Conservation (phyloP, 2,797 vertebrate genomes). For the Poliocrania exsul region DNA sequence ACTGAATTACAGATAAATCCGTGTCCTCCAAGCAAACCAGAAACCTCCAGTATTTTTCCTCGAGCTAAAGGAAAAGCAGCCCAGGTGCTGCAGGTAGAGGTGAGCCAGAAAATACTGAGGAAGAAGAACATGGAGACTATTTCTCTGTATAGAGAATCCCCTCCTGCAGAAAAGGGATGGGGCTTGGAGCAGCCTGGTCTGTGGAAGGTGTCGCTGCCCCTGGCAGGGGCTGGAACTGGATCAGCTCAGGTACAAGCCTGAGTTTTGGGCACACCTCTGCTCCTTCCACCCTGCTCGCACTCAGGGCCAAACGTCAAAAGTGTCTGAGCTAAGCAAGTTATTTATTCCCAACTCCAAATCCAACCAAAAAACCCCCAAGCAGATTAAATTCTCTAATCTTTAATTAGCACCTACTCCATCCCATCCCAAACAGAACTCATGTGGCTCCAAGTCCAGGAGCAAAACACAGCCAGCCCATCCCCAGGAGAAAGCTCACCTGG, state of each 20-base stretch:
- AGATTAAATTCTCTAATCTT: neutral
- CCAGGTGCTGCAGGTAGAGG: neutral
- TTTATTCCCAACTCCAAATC: neutral
- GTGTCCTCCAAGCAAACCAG: neutral
- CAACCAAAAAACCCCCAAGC: neutral
- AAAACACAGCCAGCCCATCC: neutral
- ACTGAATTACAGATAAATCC: neutral
- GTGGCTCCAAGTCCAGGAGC: neutral
- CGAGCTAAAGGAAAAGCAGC: neutral
- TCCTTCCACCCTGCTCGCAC: neutral
- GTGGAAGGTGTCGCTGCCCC: neutral
- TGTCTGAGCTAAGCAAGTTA: neutral
- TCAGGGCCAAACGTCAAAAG: neutral
- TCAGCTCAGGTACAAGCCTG: neutral
- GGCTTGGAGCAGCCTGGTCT: neutral
- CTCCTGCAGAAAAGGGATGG: neutral
- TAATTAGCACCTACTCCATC: neutral
- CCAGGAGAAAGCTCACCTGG: neutral
- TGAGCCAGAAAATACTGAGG: neutral
- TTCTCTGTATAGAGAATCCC: neutral
- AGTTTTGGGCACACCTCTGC: rapidly evolving
- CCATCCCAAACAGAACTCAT: rapidly evolving
- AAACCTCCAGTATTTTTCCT: neutral
- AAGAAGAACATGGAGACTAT: neutral
- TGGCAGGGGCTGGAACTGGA: neutral